These are phyloP conservation scores for Fabriciana adippe DNA, from an alignment of 2,888 invertebrate genomes.

Conservation along the genomic window DNA sequence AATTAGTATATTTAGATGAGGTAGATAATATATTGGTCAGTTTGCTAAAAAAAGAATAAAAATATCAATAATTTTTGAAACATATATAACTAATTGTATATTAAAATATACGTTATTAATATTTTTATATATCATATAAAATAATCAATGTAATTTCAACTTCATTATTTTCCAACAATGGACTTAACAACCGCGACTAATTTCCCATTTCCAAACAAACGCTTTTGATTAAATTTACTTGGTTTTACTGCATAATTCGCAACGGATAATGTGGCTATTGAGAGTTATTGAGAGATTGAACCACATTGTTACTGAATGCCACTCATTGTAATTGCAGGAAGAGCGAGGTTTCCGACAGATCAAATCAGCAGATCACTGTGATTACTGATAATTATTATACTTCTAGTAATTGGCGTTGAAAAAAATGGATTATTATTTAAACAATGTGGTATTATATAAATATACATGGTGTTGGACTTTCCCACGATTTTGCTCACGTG, in stretches of 20 bases:
- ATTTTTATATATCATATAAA: neutral
- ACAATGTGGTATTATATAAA: neutral
- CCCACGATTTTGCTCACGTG: too few relatives aligned
- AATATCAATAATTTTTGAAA: too few relatives aligned
- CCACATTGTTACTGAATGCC: neutral
- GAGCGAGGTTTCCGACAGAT: conserved; percentile 2
- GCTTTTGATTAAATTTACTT: conserved; percentile 2
- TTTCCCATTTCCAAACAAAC: conserved; percentile 1
- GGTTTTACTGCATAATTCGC: neutral
- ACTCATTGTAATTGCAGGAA: conserved; percentile 3
- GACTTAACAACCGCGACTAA: too few relatives aligned
- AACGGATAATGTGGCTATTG: neutral
- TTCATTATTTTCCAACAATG: neutral
- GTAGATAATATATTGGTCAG: too few relatives aligned
- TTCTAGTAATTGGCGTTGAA: conserved; percentile 7
- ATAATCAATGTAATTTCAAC: neutral
- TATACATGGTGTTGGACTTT: neutral
- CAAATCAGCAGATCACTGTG: neutral
- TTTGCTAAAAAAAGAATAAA: too few relatives aligned
- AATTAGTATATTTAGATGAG: too few relatives aligned
- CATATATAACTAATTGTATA: too few relatives aligned
- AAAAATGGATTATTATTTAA: neutral
- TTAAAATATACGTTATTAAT: neutral
- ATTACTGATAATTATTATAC: conserved; percentile 5
- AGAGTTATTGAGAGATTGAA: neutral